These are phyloP conservation scores for Bovichtus diacanthus DNA, from an alignment of 2,797 vertebrate genomes.

Conservation along the genomic window DNA sequence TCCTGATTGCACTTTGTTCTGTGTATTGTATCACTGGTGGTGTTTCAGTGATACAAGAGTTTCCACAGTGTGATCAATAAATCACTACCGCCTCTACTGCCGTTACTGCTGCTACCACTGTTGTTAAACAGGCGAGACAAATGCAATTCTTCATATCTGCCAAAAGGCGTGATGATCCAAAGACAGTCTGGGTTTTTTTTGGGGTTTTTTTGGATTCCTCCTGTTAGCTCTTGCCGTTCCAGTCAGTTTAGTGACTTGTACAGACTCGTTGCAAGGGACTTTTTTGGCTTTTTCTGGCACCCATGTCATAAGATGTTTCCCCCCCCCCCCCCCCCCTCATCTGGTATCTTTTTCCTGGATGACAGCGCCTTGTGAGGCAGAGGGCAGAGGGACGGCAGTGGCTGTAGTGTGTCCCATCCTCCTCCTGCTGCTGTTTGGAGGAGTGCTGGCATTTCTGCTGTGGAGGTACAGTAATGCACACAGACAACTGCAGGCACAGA, in stretches of 20 bases:
- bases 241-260: slow-evolving; percentile 4
- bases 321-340: neutral
- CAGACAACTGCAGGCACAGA: slow-evolving; percentile 16
- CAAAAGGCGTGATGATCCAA: slow-evolving; percentile 48
- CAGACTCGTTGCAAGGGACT: slow-evolving; percentile 21
- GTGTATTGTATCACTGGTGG: slow-evolving; percentile 41
- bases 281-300: slow-evolving; percentile 25
- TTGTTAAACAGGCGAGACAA: slow-evolving; percentile 68
- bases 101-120: slow-evolving; percentile 36
- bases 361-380: slow-evolving; percentile 78
- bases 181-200: slow-evolving; percentile 29
- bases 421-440: slow-evolving; percentile 71
- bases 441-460: slow-evolving; percentile 74
- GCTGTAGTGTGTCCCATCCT: slow-evolving; percentile 72
- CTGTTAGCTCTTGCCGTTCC: slow-evolving; percentile 25
- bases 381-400: slow-evolving; percentile 55
- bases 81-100: slow-evolving; percentile 42
- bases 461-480: slow-evolving; percentile 79
- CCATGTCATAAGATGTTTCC: slow-evolving; percentile 35
- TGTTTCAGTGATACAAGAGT: slow-evolving; percentile 71
- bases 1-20: slow-evolving; percentile 45
- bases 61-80: slow-evolving; percentile 65
- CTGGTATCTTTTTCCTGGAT: slow-evolving; percentile 34
- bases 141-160: slow-evolving; percentile 57
- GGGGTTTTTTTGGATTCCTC: slow-evolving; percentile 45